Percentiles rank a stretch among this genome's conserved stretches.
These are phyloP conservation scores for Drosophila nigritarsus DNA, from an alignment of 2,888 invertebrate genomes.

Conservation along the genomic window DNA sequence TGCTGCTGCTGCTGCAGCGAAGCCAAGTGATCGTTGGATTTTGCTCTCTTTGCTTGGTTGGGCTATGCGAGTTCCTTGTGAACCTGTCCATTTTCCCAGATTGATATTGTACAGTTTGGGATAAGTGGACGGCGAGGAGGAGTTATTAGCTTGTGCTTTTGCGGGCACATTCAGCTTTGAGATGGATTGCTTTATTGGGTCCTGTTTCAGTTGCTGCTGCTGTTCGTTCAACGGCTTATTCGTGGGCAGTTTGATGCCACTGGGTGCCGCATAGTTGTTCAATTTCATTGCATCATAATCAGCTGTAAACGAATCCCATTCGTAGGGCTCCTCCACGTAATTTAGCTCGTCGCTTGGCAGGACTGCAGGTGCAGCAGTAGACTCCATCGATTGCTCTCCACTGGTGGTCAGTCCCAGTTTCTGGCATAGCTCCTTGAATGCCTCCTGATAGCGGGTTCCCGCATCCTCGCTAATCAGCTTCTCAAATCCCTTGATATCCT, in stretches of 20 bases:
- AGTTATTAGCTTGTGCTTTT: slow-evolving; percentile 12
- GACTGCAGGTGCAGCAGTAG: not conserved
- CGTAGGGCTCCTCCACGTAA: slow-evolving; percentile 17
- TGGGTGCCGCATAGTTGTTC: slow-evolving; percentile 16
- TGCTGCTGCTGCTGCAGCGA: not conserved
- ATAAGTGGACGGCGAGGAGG: slow-evolving; percentile 14
- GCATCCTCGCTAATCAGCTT: slow-evolving; percentile 28
- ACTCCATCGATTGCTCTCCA: slow-evolving; percentile 10
- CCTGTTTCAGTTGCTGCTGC: not conserved
- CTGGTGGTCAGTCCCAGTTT: slow-evolving; percentile 49
- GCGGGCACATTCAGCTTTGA: slow-evolving; percentile 7
- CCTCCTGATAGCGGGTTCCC: slow-evolving; percentile 47
- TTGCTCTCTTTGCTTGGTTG: slow-evolving; percentile 31
- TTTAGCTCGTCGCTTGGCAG: not conserved
- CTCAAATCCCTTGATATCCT: slow-evolving; percentile 56
- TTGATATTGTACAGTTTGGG: slow-evolving; percentile 43
- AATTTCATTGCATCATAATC: slow-evolving; percentile 19
- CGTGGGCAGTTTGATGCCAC: slow-evolving; percentile 9
- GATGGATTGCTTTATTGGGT: not conserved
- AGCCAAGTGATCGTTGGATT: slow-evolving; percentile 14
- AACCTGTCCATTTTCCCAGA: slow-evolving; percentile 23
- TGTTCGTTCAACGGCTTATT: slow-evolving; percentile 20
- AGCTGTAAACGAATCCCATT: slow-evolving; percentile 20
- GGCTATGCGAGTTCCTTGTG: not conserved
- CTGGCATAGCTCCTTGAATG: slow-evolving; percentile 63